These are phyloP conservation scores for Mesocentrotus franciscanus DNA, from an alignment of 53 echinoderm and acorn worm genomes.

Conservation along the genomic window DNA sequence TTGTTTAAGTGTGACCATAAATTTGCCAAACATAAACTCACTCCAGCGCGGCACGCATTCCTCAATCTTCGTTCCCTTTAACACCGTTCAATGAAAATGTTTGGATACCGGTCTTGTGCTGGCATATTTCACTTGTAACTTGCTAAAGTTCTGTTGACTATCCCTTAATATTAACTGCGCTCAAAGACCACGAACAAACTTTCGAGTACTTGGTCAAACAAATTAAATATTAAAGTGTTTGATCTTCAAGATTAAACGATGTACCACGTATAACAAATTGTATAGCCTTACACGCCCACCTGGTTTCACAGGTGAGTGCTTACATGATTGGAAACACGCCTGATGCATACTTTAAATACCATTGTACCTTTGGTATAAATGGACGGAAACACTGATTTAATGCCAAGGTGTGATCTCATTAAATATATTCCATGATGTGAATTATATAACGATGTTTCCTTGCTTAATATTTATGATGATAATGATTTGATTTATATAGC, in stretches of 20 bases:
- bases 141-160: neutral
- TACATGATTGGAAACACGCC: too few relatives aligned
- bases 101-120: neutral
- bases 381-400: too few relatives aligned
- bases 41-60: neutral
- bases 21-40: neutral
- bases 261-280: neutral
- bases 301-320: neutral
- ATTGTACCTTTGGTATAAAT: too few relatives aligned
- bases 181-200: neutral
- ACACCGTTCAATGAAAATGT: neutral
- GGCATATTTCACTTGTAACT: neutral
- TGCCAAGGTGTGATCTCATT: too few relatives aligned
- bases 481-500: too few relatives aligned
- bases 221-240: neutral
- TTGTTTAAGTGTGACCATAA: too few relatives aligned
- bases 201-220: slow-evolving; percentile 17
- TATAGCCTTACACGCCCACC: neutral
- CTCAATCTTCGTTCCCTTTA: neutral
- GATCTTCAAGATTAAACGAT: neutral
- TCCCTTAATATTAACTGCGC: neutral
- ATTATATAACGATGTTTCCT: too few relatives aligned
- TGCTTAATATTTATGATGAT: too few relatives aligned
- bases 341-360: too few relatives aligned
- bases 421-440: too few relatives aligned